phyloP scores from a whole-genome alignment of 2,888 invertebrate genomes.

The Cerastis rubricosa region DNA sequence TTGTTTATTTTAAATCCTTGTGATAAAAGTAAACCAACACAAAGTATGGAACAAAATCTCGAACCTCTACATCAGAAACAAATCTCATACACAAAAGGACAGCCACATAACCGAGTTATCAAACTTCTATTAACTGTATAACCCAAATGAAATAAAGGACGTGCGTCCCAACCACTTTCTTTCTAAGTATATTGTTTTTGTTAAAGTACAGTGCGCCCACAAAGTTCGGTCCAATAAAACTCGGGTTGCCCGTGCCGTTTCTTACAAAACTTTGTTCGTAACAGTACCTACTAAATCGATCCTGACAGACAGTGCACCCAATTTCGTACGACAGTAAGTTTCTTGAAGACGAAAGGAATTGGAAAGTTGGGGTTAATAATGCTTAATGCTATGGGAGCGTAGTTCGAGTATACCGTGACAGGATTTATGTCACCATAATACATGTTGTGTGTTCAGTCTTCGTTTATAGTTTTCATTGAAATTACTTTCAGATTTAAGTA shows the following conservation, averaged over 20 bases:
- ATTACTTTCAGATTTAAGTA: too few relatives aligned
- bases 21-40: background rate
- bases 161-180: slow-evolving; percentile 39
- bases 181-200: slow-evolving; percentile 50
- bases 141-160: slow-evolving; percentile 43
- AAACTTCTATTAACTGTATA: slow-evolving; percentile 27
- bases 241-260: slow-evolving; percentile 39
- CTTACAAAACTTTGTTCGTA: slow-evolving; percentile 50
- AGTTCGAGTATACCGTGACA: background rate
- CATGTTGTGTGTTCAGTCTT: background rate
- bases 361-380: slow-evolving; percentile 27
- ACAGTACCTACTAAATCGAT: slow-evolving; percentile 39
- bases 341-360: slow-evolving; percentile 13
- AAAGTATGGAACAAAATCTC: slow-evolving; percentile 1
- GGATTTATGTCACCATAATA: slow-evolving; percentile 7
- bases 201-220: slow-evolving; percentile 34
- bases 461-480: background rate
- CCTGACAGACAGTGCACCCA: slow-evolving; percentile 55
- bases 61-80: background rate
- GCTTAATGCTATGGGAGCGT: slow-evolving; percentile 6
- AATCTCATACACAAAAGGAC: slow-evolving; percentile 19
- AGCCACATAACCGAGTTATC: slow-evolving; percentile 26
- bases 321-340: slow-evolving; percentile 44
- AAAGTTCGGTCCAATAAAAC: slow-evolving; percentile 55
- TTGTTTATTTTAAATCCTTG: background rate